Evolutionary conservation across 2,113 vertebrate species (phyloP), one percentile per base, ranked within the genome.

Genomic region (Argyrosomus japonicus): DNA sequence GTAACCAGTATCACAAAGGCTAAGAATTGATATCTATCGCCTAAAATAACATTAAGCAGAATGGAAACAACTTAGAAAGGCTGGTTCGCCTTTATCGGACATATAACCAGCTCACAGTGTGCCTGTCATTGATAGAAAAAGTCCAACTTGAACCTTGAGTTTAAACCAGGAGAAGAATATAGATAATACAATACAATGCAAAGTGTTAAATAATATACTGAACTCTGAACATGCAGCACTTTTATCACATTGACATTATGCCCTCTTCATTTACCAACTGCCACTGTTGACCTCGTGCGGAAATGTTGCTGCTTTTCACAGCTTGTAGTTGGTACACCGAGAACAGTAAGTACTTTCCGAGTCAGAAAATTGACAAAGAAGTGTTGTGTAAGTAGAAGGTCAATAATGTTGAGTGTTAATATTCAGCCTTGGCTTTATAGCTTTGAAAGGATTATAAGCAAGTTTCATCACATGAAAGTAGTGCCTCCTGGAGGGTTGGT

Each of bases 381-480:
- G 70, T 43, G 25, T 81, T 75, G 82, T 83, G 76, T 77, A 78
- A 85, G 87, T 15, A 81, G 70, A 89, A 87, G 91, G 86, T 91
- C 89, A 91, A 85, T 90, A 87, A 87, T 85, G 86, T 79, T 53
- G 77, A 82, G 68, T 75, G 84, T 88, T 90, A 88, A 88, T 88
- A 92, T 92, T 90, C 89, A 85, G 89, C 72, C 75, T 83, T 48
- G 68, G 83, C 77, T 86, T 87, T 84, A 72, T 75, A 81, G 87
- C 90, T 93, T 89, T 84, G 85, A 91, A 90, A 84, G 77, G 83
- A 90, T 91, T 90, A 88, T 89, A 83, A 89, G 86, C 72, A 89
- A 83, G 85, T 93, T 90, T 89, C 88, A 91, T 88, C 88, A 90
- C 87, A 90, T 91, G 85, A 91, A 92, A 92, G 88, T 68, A 51